Evolutionary conservation across 2,888 invertebrate genomes (phyloP), one percentile per base, ranked within the genome.

Genomic region (Sinelater perroti): DNA sequence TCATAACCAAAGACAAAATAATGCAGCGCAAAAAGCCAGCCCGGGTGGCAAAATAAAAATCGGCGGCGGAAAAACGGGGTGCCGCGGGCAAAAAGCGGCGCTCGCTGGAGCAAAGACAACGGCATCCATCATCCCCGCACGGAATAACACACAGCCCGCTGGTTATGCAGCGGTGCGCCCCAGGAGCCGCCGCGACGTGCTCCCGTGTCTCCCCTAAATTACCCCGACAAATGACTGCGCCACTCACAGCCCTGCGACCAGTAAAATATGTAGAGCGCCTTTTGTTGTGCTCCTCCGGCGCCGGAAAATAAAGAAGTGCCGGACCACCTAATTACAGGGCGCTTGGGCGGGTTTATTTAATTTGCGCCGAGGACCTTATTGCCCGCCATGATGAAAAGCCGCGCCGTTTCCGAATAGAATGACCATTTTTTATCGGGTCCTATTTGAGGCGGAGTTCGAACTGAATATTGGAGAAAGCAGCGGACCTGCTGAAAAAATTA

Each of bases 191-290:
- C 38, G 46, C 45, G 33, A 46, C 38, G 35, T 31, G 31, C 45
- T 31, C 35, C 52, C n/a, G 40, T 55, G 44, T 46, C 56, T 35
- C 24, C 36, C 56, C 50, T 62, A 61, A 61, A 61, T 61, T 61
- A 61, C 53, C 44, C 49, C 61, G 42, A 57, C 60, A 62, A 64
- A 61, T 62, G 61, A 61, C 57, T 60, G 57, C 62, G 52, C 56
- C 62, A 60, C 51, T 62, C 58, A 49, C 62, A 52, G 53, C 53
- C 56, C 40, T 54, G 58, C 49, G 47, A 50, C 53, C 50, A 45
- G 59, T 62, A 58, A 60, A 64, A 54, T 64, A 62, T 62, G 62
- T 59, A 56, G 51, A 45, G 45, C 42, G 55, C 56, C 56, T 49
- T 60, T 61, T 56, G 57, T 58, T 56, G 42, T 44, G 36, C 50